phyloP scores from a whole-genome alignment of 2,113 vertebrate genomes.

The Gavialis gangeticus region DNA sequence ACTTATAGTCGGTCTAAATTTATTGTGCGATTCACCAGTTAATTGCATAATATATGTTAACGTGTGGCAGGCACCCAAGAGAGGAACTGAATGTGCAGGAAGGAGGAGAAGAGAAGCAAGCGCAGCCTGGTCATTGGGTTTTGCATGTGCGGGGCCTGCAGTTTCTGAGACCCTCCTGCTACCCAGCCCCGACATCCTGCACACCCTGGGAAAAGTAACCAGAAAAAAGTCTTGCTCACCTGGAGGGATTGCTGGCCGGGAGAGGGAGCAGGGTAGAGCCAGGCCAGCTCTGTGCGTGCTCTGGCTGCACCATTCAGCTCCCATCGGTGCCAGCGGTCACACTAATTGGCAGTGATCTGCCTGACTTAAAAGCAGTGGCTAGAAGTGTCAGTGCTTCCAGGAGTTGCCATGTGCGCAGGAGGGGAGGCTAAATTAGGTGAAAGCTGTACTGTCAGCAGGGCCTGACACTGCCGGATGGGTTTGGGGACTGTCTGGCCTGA shows the following conservation, averaged over 20 bases:
- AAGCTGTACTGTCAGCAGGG: not conserved
- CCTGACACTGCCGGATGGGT: not conserved
- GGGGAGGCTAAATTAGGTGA: not conserved
- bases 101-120: too few species aligned
- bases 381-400: not conserved
- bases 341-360: not conserved
- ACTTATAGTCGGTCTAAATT: too few species aligned
- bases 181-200: too few species aligned
- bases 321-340: not conserved
- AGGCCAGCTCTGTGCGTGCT: not conserved
- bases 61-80: too few species aligned
- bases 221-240: not conserved
- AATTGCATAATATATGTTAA: too few species aligned
- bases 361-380: not conserved
- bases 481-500: not conserved
- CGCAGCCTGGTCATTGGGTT: too few species aligned
- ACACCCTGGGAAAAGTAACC: not conserved
- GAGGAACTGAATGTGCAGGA: too few species aligned
- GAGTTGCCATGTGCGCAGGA: not conserved
- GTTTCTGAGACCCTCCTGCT: too few species aligned
- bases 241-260: not conserved
- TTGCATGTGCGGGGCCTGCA: too few species aligned
- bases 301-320: not conserved
- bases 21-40: too few species aligned
- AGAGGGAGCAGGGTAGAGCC: not conserved